These are phyloP conservation scores for Pica pica DNA, from an alignment of 2,113 vertebrate genomes.

Conservation along the genomic window DNA sequence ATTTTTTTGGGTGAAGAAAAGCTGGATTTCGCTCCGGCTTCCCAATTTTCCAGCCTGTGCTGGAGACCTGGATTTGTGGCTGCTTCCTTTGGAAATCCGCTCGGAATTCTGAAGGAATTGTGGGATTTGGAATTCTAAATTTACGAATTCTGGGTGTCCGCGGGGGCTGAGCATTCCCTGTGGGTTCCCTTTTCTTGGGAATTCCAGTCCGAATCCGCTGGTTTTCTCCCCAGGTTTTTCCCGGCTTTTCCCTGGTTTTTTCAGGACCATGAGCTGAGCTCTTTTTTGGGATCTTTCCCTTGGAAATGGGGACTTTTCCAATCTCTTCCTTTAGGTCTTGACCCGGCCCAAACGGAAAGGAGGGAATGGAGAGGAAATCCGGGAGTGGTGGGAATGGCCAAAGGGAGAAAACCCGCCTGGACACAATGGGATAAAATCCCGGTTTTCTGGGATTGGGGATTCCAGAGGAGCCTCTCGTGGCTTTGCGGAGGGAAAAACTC, in stretches of 20 bases:
- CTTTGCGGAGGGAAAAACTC: neutral
- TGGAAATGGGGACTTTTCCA: neutral
- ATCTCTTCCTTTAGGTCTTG: neutral
- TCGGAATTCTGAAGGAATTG: neutral
- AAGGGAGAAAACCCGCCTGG: neutral
- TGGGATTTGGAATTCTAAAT: neutral
- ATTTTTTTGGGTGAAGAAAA: neutral
- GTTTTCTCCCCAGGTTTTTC: neutral
- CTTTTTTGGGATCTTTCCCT: neutral
- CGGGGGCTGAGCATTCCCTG: neutral
- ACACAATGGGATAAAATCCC: neutral
- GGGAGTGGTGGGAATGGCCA: neutral
- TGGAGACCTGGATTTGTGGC: neutral
- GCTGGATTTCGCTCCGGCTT: neutral
- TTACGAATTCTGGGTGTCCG: neutral
- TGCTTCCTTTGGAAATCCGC: neutral
- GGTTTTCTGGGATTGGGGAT: neutral
- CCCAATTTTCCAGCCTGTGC: neutral
- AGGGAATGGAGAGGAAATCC: neutral
- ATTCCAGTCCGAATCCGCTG: fast-evolving
- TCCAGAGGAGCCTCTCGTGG: neutral
- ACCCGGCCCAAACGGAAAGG: neutral
- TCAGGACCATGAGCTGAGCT: neutral
- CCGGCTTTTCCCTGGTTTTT: neutral
- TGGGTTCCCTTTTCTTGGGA: neutral